Evolutionary conservation across 2,113 vertebrate species (phyloP).

Genomic region (Cyanistes caeruleus): DNA sequence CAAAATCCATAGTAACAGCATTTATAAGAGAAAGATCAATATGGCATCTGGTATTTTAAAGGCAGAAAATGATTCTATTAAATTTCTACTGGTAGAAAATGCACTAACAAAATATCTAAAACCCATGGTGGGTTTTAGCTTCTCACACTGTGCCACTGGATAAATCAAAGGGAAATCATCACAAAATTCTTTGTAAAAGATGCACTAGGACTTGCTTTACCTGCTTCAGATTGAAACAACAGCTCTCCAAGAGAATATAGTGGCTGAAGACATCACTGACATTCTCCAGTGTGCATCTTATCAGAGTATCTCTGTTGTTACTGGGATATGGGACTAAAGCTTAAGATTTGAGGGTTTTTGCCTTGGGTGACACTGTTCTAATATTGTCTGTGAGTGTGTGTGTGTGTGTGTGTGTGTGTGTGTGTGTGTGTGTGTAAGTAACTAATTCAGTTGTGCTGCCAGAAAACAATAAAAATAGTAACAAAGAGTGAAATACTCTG

Average conservation of each 20-base stretch:
- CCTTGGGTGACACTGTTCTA: not conserved
- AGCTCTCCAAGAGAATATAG: not conserved
- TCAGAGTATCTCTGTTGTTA: not conserved
- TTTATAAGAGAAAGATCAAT: conserved; percentile 60
- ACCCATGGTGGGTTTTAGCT: not conserved
- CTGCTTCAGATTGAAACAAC: not conserved
- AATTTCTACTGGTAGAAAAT: conserved; percentile 31
- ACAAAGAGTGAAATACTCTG: not conserved
- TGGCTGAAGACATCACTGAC: not conserved
- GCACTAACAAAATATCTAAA: conserved; percentile 25
- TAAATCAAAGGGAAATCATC: not conserved
- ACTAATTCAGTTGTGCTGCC: not conserved
- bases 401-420: not conserved
- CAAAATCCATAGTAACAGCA: conserved; percentile 50
- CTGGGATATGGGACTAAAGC: not conserved
- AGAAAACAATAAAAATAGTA: not conserved
- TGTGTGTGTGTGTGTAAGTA: no score
- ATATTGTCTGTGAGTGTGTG: not conserved
- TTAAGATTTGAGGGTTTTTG: not conserved
- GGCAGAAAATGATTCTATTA: conserved; percentile 39
- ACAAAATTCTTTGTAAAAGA: not conserved
- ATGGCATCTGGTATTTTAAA: conserved; percentile 31
- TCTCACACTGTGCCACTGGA: not conserved
- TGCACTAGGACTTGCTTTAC: not conserved
- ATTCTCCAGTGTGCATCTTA: not conserved